Base-by-base conservation (phyloP, 1,140 invertebrate genomes). In the Antheraea pernyi region DNA sequence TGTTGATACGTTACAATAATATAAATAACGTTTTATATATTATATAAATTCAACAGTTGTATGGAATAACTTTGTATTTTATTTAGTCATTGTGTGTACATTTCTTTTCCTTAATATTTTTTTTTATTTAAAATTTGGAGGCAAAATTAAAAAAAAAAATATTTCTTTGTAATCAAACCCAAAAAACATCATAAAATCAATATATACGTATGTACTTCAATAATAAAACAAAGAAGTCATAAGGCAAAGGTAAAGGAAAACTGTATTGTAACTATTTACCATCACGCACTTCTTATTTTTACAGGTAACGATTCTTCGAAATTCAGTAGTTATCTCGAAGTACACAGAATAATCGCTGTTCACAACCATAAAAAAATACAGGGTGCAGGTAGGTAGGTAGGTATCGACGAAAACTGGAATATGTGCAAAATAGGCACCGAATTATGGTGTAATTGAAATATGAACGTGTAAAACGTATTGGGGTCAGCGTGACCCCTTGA, bases 401-500 rank as follows among this genome's bases (percentile, higher is more conserved):
- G 0, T 11, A 42, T 42, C 39, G 11, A 9, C 8, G 11, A 42
- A 42, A 42, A 42, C 0, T 4, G 7, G 7, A 42, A 42, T 42
- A 42, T 42, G 39, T 42, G 11, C 2, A 42, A 42, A 42, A 11
- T 42, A 7, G 11, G 16, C 5, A 53, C 2, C 11, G 16, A 53
- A 53, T 53, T 13, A 53, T 53, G 13, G 13, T 53, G 46, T 13
- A 6, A 53, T 53, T 53, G 0, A 53, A 53, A 53, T 2, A 53
- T 16, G 11, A 16, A 13, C 16, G 13, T 53, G 46, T 53, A 53
- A 53, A 53, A 53, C 0, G 16, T 80, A 88, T 85, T 82, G 84
- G 76, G 84, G 89, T 88, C 81, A 91, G 85, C 86, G 61, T 86
- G 86, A 74, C 79, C 77, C 69, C 59, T 69, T 65, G 71, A 78